Base-by-base conservation (phyloP, 2,888 invertebrate genomes). In the Diaphora mendica region DNA sequence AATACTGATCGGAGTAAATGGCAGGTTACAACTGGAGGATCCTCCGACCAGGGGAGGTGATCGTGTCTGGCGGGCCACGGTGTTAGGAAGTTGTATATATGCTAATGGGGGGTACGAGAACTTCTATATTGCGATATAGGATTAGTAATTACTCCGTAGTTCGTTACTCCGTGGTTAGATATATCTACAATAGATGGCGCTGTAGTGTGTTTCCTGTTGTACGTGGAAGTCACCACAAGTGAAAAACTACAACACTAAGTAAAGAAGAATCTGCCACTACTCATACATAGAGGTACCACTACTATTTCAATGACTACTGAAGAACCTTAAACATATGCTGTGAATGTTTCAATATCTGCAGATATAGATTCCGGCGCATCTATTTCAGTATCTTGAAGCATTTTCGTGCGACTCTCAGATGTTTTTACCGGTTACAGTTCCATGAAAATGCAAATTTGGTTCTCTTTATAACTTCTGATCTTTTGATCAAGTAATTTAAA, bases 331-430 rank as follows among this genome's bases (percentile, higher is more conserved):
- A 89, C 89, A 30, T 88, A 88, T 39, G 81, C 77, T 35, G 76
- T 79, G 20, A 86, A 86, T 64, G 93, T 93, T 39, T 90, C 94
- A 17, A 92, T 92, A 35, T 94, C 96, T 11, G 95, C 96, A 1
- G 96, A 96, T 80, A 93, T 95, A 13, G 94, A 93, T 13, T 87
- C 93, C 62, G 92, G 94, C 23, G 96, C 96, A n/a, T 97, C 96
- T 68, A 90, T 97, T 59, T 92, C 96, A 65, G 98, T n/a, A 97
- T 85, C 97, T 98, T 85, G 97, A 97, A 82, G 98, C 98, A 0
- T 98, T 97, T 93, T 96, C 97, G 64, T 98, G 98, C 1, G 98
- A 98, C 91, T 97, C 97, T 35, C 97, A 97, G 81, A 96, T 97
- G 92, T 98, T 98, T 89, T 91, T 97, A 82, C 97, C 97, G 44